Evolutionary conservation across 2,888 invertebrate genomes (phyloP).

Genomic region (Amiota mariae): DNA sequence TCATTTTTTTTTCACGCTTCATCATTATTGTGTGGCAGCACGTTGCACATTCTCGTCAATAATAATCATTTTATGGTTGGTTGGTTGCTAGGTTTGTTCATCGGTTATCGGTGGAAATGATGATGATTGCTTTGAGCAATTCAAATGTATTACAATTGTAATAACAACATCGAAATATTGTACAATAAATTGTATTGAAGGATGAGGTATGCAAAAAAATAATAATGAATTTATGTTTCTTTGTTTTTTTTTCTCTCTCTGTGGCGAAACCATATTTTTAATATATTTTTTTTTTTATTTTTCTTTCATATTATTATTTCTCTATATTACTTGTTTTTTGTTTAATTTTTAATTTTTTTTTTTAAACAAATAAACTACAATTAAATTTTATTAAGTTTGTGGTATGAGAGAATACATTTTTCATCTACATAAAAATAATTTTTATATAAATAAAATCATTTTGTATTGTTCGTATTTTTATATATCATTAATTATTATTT

Average conservation of each 20-base stretch:
- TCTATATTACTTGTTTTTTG: no score
- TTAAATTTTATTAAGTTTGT: background rate
- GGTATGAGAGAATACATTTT: background rate
- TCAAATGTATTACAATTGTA: slow-evolving; percentile 21
- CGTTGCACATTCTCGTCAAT: slow-evolving; percentile 4
- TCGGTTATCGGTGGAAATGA: background rate
- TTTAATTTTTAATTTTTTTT: no score
- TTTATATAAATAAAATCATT: slow-evolving; percentile 24
- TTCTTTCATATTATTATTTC: slow-evolving; percentile 2
- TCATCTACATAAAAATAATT: slow-evolving; percentile 21
- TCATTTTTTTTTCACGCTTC: background rate
- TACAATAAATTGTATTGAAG: slow-evolving; percentile 16
- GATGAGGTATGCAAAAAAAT: background rate
- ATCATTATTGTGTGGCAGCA: background rate
- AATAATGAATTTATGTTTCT: slow-evolving; percentile 35
- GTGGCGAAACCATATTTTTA: slow-evolving; percentile 9
- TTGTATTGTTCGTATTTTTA: slow-evolving; percentile 12
- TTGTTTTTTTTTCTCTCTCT: background rate
- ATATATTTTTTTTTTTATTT: slow-evolving; percentile 3
- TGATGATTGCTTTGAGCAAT: slow-evolving; percentile 21
- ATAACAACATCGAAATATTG: slow-evolving; percentile 16
- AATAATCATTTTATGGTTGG: slow-evolving; percentile 11
- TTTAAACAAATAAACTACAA: slow-evolving; percentile 25
- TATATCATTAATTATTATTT: slow-evolving; percentile 28
- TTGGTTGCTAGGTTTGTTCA: background rate